These are phyloP conservation scores for Rhadinocentrus ornatus DNA, from an alignment of 2,797 vertebrate species.

Conservation along the genomic window DNA sequence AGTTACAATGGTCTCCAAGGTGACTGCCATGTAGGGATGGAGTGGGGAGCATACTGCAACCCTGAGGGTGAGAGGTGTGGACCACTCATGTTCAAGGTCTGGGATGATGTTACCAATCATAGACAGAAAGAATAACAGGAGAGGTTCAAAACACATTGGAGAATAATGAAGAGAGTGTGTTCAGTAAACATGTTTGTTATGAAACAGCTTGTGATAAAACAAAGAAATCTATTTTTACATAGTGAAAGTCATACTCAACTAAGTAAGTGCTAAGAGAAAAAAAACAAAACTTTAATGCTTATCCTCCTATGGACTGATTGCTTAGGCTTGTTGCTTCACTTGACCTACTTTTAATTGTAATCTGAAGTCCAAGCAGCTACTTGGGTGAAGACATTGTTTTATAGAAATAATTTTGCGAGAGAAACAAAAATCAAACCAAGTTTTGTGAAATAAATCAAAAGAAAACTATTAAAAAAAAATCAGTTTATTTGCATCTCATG, in stretches of 20 bases:
- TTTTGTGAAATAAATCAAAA: background rate
- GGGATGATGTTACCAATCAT: conserved; percentile 36
- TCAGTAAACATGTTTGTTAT: conserved; percentile 9
- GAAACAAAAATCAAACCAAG: background rate
- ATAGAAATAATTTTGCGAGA: too few species aligned
- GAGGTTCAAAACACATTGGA: conserved; percentile 1
- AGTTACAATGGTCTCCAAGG: conserved; percentile 66
- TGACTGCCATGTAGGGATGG: conserved; percentile 40
- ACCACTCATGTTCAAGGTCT: conserved; percentile 27
- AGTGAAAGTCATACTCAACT: background rate
- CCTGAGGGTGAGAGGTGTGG: conserved; percentile 39
- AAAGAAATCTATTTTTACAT: background rate
- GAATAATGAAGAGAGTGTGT: background rate
- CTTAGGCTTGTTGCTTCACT: too few species aligned
- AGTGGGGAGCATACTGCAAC: conserved; percentile 14
- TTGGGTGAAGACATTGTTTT: too few species aligned
- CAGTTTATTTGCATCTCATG: background rate
- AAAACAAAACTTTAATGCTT: background rate
- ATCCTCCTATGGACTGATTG: too few species aligned
- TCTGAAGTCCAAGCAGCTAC: too few species aligned
- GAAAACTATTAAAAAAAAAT: background rate
- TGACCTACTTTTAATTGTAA: too few species aligned
- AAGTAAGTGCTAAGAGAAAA: background rate
- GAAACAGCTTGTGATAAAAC: conserved; percentile 2
- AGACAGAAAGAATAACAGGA: conserved; percentile 12